Base-by-base conservation (phyloP, 2,888 invertebrate genomes). In the Diplolepis rosae region DNA sequence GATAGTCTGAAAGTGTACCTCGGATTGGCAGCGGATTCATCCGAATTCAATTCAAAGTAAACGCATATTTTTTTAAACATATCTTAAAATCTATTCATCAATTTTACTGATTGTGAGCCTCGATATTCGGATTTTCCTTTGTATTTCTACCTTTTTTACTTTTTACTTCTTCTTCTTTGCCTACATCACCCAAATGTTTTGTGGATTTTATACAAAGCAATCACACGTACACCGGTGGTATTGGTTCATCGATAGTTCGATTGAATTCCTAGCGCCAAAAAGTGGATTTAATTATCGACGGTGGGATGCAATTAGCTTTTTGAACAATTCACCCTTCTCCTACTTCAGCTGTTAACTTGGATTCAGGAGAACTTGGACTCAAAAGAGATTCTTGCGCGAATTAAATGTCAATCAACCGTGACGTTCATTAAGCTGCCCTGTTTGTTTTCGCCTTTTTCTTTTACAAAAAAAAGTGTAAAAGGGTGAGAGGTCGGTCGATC, bases 331-430 rank as follows among this genome's bases (percentile, higher is more conserved):
- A 66, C 70, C 69, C 65, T 51, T 71, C 69, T 65, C 71, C 39
- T 72, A 39, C 18, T 66, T 28, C 22, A 45, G 56, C 32, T 42
- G 18, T 61, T 68, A 48, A 65, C 65, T 67, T 65, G 42, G 65
- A 71, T 71, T 72, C 56, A 66, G 18, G 67, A 52, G 11, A 50
- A 65, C 70, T 51, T 68, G 42, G 73, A 66, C 70, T 80, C 80
- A 81, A 80, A 85, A 82, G 79, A 76, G 75, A 84, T 84, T 82
- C 84, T 84, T 81, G 79, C 77, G 78, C 80, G 81, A 85, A 85
- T 85, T 85, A 83, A 84, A 84, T 82, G 84, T 82, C 84, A 83
- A 84, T 86, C 83, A 85, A 78, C 74, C 81, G 79, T 81, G 79
- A 82, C 79, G 80, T 83, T 84, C 82, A 83, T 83, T 82, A 83